Evolutionary conservation across 2,888 invertebrate genomes (phyloP).

Genomic region (Schizaphis graminum): DNA sequence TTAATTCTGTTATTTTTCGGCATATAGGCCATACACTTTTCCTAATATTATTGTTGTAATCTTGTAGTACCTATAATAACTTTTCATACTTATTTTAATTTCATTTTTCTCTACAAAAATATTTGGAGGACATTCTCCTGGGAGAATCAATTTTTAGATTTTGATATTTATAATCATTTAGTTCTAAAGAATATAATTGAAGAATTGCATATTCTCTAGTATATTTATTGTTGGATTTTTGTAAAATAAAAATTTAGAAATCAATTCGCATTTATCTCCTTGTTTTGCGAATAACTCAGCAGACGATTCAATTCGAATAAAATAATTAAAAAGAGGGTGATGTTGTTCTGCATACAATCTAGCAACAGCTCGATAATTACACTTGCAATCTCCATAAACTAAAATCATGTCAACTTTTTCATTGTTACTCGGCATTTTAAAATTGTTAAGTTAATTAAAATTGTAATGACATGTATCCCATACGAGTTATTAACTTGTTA

Average conservation of each 20-base stretch:
- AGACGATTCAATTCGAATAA: conserved; percentile 7
- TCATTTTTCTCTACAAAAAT: background rate
- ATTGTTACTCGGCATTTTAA: too few relatives aligned
- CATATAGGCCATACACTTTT: background rate
- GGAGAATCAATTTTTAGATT: background rate
- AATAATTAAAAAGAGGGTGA: background rate
- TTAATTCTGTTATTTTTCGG: background rate
- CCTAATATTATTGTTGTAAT: background rate
- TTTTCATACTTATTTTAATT: background rate
- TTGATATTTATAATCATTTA: background rate
- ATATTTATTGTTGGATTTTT: background rate
- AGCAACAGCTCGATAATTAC: background rate
- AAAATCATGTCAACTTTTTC: background rate
- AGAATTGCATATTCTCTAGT: background rate
- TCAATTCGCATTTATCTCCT: background rate
- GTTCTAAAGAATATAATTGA: background rate
- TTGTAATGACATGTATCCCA: too few relatives aligned
- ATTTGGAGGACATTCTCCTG: background rate
- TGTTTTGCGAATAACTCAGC: background rate
- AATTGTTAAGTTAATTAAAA: background rate
- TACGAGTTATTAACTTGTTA: background rate
- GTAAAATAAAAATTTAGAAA: too few relatives aligned
- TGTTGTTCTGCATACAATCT: background rate
- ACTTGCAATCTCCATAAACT: background rate
- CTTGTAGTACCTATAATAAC: background rate